These are phyloP conservation scores for Megaceryle maxima DNA, from an alignment of 2,113 vertebrate genomes.

Conservation along the genomic window DNA sequence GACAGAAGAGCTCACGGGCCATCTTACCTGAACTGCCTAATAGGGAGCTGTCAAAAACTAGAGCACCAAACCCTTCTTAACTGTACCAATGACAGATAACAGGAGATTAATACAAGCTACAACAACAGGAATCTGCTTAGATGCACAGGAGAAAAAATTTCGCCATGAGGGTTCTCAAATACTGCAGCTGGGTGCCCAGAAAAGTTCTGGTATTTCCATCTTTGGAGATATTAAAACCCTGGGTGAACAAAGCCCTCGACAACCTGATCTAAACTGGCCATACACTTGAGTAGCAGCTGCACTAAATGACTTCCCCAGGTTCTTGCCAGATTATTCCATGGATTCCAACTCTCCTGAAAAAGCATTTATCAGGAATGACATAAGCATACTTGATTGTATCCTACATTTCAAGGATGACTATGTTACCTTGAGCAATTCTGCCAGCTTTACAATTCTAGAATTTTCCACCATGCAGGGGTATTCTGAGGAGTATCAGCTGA, in stretches of 20 bases:
- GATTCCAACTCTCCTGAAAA: neutral
- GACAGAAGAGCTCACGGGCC: neutral
- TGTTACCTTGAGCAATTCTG: neutral
- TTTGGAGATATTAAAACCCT: neutral
- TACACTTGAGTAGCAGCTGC: neutral
- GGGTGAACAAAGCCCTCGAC: neutral
- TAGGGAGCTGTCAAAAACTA: neutral
- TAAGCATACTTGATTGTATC: neutral
- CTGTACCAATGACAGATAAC: neutral
- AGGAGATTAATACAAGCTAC: neutral
- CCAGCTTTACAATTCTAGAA: neutral
- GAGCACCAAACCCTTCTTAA: neutral
- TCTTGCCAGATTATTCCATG: neutral
- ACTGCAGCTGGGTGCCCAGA: neutral
- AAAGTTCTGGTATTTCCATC: neutral
- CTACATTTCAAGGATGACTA: rapidly evolving
- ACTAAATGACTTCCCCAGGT: neutral
- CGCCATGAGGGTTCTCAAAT: neutral
- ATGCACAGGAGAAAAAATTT: neutral
- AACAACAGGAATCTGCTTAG: neutral
- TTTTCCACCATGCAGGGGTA: neutral
- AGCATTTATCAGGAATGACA: neutral
- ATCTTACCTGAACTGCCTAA: neutral
- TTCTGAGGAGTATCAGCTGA: neutral
- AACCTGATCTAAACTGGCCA: neutral